These are phyloP conservation scores for Oreochromis aureus DNA, from an alignment of 2,113 vertebrate species.

Conservation along the genomic window DNA sequence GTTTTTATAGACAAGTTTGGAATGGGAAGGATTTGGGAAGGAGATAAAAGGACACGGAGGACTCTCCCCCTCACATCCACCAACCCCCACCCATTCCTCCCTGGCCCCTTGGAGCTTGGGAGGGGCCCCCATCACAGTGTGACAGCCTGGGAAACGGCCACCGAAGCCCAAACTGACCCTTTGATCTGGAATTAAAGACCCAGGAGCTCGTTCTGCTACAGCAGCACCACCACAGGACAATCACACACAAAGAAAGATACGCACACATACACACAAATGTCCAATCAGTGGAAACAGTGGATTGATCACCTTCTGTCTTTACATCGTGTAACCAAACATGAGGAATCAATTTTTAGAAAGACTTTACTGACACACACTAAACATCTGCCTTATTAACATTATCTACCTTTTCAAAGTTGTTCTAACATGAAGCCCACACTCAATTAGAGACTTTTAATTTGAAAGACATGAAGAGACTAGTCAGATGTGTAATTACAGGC, in stretches of 20 bases:
- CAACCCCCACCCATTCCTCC: background rate
- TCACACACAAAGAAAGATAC: background rate
- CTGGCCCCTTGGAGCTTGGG: background rate
- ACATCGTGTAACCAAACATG: rapidly evolving
- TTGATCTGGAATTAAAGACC: conserved; percentile 55
- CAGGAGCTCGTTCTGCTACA: conserved; percentile 43
- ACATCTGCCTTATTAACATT: background rate
- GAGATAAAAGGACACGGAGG: background rate
- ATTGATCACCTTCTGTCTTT: background rate
- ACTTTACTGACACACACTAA: background rate
- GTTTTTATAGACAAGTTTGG: background rate
- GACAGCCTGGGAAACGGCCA: conserved; percentile 33
- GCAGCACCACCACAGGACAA: background rate
- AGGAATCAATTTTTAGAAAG: background rate
- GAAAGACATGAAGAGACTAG: background rate
- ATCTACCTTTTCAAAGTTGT: background rate
- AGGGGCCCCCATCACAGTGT: conserved; percentile 18
- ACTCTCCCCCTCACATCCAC: background rate
- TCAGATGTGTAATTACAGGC: background rate
- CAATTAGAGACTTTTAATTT: background rate
- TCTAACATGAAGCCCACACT: background rate
- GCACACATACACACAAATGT: background rate
- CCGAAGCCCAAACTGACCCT: conserved; percentile 26
- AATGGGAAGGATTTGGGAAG: background rate
- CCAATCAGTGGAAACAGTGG: background rate